Evolutionary conservation across 2,797 vertebrate species (phyloP), one percentile per base, ranked within the genome.

Genomic region (Danio tinwini): DNA sequence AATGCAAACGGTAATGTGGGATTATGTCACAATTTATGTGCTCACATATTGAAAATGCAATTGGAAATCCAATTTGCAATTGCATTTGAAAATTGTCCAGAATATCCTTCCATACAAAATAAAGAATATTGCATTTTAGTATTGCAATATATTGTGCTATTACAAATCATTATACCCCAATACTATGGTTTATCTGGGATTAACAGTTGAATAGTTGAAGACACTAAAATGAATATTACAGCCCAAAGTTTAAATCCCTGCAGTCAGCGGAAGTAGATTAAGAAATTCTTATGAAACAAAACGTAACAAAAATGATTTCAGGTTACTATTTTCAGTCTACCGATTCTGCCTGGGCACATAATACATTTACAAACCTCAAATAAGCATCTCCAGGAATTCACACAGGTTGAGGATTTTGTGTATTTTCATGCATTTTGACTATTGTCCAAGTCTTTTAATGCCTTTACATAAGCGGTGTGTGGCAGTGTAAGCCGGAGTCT

Each of bases 401-500:
- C 39, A 45, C 58, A 42, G 7, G 47, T 65, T 39, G 47, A 82
- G 0, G 19, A 21, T 52, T 45, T 39, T 69, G 76, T 40, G 47
- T 6, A 64, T 73, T 61, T 42, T 56, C 6, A 50, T 71, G 45
- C 14, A 17, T 74, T 61, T 42, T 1, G 29, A 68, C 62, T 50
- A 55, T 74, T 64, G 63, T 59, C 50, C 29, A 52, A 52, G 72
- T 71, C 6, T 82, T 86, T 86, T 90, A 89, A 90, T 91, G 85
- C 89, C 80, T 92, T 92, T 92, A 92, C 81, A 81, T 92, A 92
- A 92, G 89, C 85, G 49, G 74, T 83, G 85, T 47, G 83, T 86
- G 86, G 82, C 81, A 85, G 77, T 76, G 83, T 64, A 84, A 79
- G 84, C 87, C 77, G 69, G 82, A n/a, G 85, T 82, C 81, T 76